Conservation (phyloP, 2,797 vertebrate genomes). For the Cossypha niveicapilla region DNA sequence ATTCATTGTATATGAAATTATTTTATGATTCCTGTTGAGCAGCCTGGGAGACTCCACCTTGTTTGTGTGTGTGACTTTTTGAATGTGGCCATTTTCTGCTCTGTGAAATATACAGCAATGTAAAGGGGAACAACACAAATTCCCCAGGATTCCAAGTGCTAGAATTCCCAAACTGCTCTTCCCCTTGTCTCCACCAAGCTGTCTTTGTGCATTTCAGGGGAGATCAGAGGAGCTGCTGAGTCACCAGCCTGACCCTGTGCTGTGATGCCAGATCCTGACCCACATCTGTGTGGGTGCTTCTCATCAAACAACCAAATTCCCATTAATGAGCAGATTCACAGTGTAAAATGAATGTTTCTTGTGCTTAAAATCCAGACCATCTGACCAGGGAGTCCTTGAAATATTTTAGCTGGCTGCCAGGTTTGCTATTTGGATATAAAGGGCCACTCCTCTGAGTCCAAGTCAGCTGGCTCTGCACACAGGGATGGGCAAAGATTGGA, state of each 20-base stretch:
- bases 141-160: neutral
- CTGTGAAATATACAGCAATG: accelerated
- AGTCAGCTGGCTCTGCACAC: neutral
- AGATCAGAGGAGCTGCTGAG: neutral
- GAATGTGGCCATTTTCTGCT: neutral
- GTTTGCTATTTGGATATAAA: accelerated
- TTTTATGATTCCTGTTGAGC: neutral
- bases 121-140: neutral
- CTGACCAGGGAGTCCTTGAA: neutral
- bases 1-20: neutral
- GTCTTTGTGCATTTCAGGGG: neutral
- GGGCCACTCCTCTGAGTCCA: neutral
- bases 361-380: neutral
- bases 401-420: neutral
- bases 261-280: neutral
- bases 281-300: neutral
- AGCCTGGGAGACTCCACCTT: neutral
- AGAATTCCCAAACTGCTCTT: neutral
- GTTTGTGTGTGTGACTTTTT: neutral
- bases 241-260: neutral
- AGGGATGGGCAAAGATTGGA: neutral
- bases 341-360: neutral
- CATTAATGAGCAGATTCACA: neutral
- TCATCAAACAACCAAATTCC: neutral
- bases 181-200: neutral